phyloP scores from a whole-genome alignment of 1,140 invertebrate genomes.

The Patella vulgata region DNA sequence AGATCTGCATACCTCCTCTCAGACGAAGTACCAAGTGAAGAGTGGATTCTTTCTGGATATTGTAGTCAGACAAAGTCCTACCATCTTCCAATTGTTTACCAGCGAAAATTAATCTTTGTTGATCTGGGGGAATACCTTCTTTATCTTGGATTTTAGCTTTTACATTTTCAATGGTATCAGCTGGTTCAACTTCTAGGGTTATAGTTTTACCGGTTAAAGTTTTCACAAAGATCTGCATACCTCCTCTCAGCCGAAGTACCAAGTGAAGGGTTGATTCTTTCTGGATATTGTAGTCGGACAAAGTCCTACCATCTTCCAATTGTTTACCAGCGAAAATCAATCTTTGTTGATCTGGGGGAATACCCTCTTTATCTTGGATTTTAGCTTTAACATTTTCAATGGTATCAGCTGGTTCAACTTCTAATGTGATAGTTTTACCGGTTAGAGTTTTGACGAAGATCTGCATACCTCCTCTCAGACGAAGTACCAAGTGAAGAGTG shows the following conservation, averaged over 20 bases:
- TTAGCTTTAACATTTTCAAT: conserved; percentile 95
- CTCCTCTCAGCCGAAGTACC: conserved; percentile 49
- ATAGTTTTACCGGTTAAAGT: conserved; percentile 94
- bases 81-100: conserved; percentile 78
- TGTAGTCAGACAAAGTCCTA: conserved; percentile 80
- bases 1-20: conserved; percentile 69
- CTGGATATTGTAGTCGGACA: conserved; percentile 88
- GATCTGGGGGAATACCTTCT: conserved; percentile 78
- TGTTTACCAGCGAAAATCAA: conserved; percentile 81
- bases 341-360: conserved; percentile 73
- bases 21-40: conserved; percentile 72
- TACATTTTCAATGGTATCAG: conserved; percentile 93
- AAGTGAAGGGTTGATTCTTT: conserved; percentile 89
- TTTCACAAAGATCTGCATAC: conserved; percentile 92
- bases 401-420: conserved; percentile 89
- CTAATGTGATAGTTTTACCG: conserved; percentile 94
- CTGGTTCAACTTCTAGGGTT: conserved; percentile 90
- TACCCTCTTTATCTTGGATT: conserved; percentile 81
- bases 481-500: conserved; percentile 80
- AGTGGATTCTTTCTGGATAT: conserved; percentile 93
- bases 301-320: conserved; percentile 74
- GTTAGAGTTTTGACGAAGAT: conserved; percentile 93
- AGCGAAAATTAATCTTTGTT: conserved; percentile 84
- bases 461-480: conserved; percentile 93
- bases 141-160: conserved; percentile 90